Evolutionary conservation across 1,140 invertebrate species (phyloP).

Genomic region (Hormaphis cornu): DNA sequence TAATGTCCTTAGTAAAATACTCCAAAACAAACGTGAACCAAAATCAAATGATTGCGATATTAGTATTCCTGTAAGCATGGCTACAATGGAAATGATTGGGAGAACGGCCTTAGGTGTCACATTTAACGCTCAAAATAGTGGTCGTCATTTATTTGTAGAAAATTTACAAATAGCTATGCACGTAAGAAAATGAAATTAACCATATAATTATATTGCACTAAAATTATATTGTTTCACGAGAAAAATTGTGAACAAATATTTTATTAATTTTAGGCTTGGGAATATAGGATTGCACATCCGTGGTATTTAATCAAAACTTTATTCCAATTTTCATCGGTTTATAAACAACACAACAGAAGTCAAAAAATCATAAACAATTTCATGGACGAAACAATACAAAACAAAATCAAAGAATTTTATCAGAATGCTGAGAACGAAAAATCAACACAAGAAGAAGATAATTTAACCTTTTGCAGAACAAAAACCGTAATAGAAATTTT

Average conservation of each 20-base stretch:
- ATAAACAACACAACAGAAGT: not conserved
- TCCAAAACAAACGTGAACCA: not conserved
- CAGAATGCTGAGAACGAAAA: not conserved
- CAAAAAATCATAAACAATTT: conserved; percentile 26
- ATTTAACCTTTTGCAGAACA: not conserved
- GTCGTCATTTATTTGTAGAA: conserved; percentile 1
- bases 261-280: not conserved
- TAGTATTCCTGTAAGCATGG: conserved; percentile 6
- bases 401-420: not conserved
- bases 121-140: conserved; percentile 7
- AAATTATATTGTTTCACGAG: not conserved
- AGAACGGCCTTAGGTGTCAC: conserved; percentile 8
- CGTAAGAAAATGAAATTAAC: not conserved
- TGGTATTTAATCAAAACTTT: conserved; percentile 21
- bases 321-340: not conserved
- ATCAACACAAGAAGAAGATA: not conserved
- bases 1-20: not conserved
- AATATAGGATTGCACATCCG: conserved; percentile 6
- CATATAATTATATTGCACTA: no score
- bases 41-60: not conserved
- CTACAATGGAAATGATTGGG: conserved; percentile 26
- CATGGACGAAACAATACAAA: not conserved
- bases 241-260: not conserved
- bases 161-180: conserved; percentile 12
- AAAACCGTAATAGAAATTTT: conserved; percentile 19